A percentile compares a stretch with the other conserved stretches of the same genome.
phyloP scores from a whole-genome alignment of 2,113 vertebrate genomes.

The Daphoenositta chrysoptera region DNA sequence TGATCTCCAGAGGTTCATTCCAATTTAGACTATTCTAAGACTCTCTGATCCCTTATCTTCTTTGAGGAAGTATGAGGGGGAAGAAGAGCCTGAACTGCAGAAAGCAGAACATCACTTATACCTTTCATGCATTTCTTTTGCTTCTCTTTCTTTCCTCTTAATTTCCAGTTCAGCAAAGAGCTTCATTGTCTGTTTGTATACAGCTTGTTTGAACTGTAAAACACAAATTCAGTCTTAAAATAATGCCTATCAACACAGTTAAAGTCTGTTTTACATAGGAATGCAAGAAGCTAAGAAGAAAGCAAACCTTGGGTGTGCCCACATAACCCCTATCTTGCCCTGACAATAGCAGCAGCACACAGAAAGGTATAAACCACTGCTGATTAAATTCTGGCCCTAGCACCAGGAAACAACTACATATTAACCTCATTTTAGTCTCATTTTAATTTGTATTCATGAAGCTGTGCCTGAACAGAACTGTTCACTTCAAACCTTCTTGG shows the following conservation, averaged over 20 bases:
- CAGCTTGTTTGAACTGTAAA: slow-evolving; percentile 91
- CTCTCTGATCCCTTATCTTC: not conserved
- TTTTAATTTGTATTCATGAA: not conserved
- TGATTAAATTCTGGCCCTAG: not conserved
- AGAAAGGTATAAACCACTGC: not conserved
- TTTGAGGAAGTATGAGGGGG: not conserved
- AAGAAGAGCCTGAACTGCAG: not conserved
- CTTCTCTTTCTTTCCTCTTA: slow-evolving; percentile 98
- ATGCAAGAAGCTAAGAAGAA: not conserved
- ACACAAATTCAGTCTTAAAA: slow-evolving; percentile 18
- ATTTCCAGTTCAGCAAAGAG: slow-evolving; percentile 98
- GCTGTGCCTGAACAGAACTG: not conserved
- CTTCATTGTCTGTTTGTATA: slow-evolving; percentile 99
- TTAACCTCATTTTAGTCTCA: not conserved
- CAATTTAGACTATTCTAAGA: not conserved
- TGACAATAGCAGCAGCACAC: not conserved
- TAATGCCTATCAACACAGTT: not conserved
- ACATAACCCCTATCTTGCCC: not conserved
- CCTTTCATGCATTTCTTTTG: slow-evolving; percentile 99
- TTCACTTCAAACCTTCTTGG: not conserved
- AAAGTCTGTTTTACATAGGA: not conserved
- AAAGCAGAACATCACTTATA: slow-evolving; percentile 32
- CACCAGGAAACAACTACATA: not conserved
- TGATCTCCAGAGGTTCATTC: not conserved
- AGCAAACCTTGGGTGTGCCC: not conserved